Percentiles rank a stretch among this genome's conserved stretches.
phyloP scores from a whole-genome alignment of 2,888 invertebrate species.

The Ornithoptera priamus region DNA sequence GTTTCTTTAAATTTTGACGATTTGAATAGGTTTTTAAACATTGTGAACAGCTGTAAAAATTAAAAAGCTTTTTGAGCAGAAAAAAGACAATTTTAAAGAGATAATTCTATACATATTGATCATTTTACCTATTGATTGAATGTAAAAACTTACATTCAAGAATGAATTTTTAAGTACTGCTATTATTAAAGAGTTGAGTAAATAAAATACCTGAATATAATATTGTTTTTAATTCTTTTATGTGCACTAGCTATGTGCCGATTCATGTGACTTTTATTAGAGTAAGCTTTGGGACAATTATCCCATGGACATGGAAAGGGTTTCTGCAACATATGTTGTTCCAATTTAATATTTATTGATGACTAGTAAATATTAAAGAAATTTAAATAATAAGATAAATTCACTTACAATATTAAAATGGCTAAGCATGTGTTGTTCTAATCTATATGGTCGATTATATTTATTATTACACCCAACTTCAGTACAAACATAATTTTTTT shows the following conservation, averaged over 20 bases:
- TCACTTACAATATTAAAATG: slow-evolving; percentile 80
- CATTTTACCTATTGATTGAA: background rate
- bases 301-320: slow-evolving; percentile 78
- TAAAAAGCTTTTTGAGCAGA: background rate
- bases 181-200: background rate
- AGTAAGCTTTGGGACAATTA: slow-evolving; percentile 82
- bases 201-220: slow-evolving; percentile 55
- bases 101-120: background rate
- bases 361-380: background rate
- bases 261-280: slow-evolving; percentile 81
- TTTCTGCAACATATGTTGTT: slow-evolving; percentile 61
- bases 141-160: background rate
- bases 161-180: background rate
- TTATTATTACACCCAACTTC: slow-evolving; percentile 66
- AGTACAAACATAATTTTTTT: slow-evolving; percentile 63
- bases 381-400: slow-evolving; percentile 1
- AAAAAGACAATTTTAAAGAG: background rate
- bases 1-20: slow-evolving; percentile 79
- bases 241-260: slow-evolving; percentile 78
- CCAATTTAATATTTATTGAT: background rate
- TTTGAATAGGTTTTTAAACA: slow-evolving; percentile 77
- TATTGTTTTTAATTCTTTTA: slow-evolving; percentile 49
- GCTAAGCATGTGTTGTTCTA: slow-evolving; percentile 77
- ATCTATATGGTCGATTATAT: slow-evolving; percentile 75
- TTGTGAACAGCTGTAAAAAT: slow-evolving; percentile 59